These are phyloP conservation scores for Lagodon rhomboides DNA, from an alignment of 2,797 vertebrate species.

Conservation along the genomic window DNA sequence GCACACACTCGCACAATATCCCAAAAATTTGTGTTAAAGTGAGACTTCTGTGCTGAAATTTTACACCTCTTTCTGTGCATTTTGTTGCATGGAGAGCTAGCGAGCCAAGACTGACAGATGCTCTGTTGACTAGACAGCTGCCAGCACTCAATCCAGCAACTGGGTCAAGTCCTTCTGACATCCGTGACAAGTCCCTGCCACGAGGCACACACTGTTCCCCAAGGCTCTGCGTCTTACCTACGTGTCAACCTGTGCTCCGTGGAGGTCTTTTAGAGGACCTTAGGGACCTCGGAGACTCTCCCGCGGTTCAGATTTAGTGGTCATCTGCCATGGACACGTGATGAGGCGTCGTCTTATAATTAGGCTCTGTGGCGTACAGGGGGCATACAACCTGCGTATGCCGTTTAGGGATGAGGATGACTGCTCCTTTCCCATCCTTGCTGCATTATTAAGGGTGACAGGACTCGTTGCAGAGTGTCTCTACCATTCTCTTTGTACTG, in stretches of 20 bases:
- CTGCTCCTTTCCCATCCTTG: slow-evolving; percentile 63
- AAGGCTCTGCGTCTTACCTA: slow-evolving; percentile 54
- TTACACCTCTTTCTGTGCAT: slow-evolving; percentile 33
- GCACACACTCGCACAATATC: slow-evolving; percentile 9
- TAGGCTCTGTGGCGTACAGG: slow-evolving; percentile 54
- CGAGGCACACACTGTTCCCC: slow-evolving; percentile 54
- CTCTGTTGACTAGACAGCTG: slow-evolving; percentile 69
- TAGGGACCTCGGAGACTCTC: slow-evolving; percentile 22
- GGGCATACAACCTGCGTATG: slow-evolving; percentile 46
- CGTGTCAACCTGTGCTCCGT: slow-evolving; percentile 58
- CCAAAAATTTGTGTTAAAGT: slow-evolving; percentile 31
- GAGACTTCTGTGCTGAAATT: slow-evolving; percentile 28
- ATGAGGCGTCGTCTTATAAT: slow-evolving; percentile 57
- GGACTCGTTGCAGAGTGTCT: slow-evolving; percentile 76
- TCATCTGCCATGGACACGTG: slow-evolving; percentile 18
- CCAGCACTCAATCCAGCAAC: slow-evolving; percentile 73
- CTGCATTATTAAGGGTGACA: slow-evolving; percentile 83
- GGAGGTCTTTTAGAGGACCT: slow-evolving; percentile 36
- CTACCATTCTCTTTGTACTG: slow-evolving; percentile 86
- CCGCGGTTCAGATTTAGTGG: slow-evolving; percentile 29
- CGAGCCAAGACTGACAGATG: slow-evolving; percentile 68
- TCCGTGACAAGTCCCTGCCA: slow-evolving; percentile 68
- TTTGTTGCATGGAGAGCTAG: slow-evolving; percentile 20
- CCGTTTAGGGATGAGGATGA: slow-evolving; percentile 70
- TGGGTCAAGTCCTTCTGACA: slow-evolving; percentile 78